A percentile compares a stretch with the other conserved stretches of the same genome.
Conservation (phyloP, 2,113 vertebrate genomes). For the Etia nguti region DNA sequence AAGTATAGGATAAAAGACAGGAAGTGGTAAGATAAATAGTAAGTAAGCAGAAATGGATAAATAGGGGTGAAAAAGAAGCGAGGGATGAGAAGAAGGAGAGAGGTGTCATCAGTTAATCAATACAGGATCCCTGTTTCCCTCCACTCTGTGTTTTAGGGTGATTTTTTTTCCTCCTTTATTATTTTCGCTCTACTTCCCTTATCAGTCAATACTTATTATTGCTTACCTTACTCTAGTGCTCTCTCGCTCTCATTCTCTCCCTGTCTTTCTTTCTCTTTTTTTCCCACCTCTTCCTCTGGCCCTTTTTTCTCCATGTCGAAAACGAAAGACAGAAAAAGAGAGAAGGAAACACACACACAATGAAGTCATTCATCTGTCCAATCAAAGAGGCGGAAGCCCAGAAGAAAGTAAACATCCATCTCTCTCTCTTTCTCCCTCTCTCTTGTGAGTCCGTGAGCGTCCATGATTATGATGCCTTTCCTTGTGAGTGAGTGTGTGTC, state of each 20-base stretch:
- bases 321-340: not conserved
- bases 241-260: not conserved
- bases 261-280: conserved; percentile 1
- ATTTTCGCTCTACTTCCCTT: conserved; percentile 63
- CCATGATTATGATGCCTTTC: conserved; percentile 59
- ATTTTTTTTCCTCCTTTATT: conserved; percentile 34
- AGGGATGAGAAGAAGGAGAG: conserved; percentile 9
- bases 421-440: conserved; percentile 33
- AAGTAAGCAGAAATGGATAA: not conserved
- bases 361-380: conserved; percentile 72
- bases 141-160: conserved; percentile 38
- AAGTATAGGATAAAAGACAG: not conserved
- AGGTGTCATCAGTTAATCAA: conserved; percentile 48
- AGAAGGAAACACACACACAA: conserved; percentile 35
- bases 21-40: not conserved
- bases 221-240: conserved; percentile 12
- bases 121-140: conserved; percentile 38
- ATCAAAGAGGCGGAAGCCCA: conserved; percentile 67
- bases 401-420: conserved; percentile 67
- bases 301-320: not conserved
- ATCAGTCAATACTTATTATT: conserved; percentile 64
- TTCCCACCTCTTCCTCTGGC: not conserved
- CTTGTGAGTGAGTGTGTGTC: conserved; percentile 27
- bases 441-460: conserved; percentile 45
- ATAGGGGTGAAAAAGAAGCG: not conserved